Conservation (phyloP, 2,797 vertebrate genomes). For the Hypotaenidia philippensis region DNA sequence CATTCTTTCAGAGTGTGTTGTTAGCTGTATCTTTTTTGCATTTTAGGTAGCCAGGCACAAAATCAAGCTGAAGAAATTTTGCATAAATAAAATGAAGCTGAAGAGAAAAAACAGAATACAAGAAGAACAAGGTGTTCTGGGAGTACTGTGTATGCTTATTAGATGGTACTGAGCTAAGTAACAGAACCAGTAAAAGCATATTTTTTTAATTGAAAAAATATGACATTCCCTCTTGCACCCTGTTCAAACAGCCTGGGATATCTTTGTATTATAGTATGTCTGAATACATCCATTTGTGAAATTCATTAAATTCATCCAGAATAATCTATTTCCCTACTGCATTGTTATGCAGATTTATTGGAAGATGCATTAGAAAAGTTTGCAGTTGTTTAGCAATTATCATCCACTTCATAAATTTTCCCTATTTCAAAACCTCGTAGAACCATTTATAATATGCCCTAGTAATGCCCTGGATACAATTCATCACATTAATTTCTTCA, state of each 20-base stretch:
- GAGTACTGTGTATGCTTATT: not conserved
- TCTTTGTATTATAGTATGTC: not conserved
- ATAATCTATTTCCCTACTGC: conserved; percentile 16
- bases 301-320: conserved; percentile 22
- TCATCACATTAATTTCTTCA: not conserved
- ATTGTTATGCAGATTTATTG: conserved; percentile 17
- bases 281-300: conserved; percentile 27
- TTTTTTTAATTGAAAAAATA: conserved; percentile 32
- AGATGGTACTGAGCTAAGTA: not conserved
- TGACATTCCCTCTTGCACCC: not conserved
- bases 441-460: not conserved
- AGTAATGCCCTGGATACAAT: not conserved
- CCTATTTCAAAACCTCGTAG: not conserved
- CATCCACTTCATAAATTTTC: conserved; percentile 6
- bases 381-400: conserved; percentile 28
- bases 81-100: not conserved
- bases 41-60: not conserved
- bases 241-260: not conserved
- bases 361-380: conserved; percentile 10
- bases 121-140: not conserved
- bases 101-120: not conserved
- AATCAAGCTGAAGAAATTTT: conserved; percentile 12
- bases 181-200: not conserved
- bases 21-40: not conserved
- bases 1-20: not conserved